Base-by-base conservation (phyloP, 1,140 invertebrate species). In the Pachypeltis micranthus region DNA sequence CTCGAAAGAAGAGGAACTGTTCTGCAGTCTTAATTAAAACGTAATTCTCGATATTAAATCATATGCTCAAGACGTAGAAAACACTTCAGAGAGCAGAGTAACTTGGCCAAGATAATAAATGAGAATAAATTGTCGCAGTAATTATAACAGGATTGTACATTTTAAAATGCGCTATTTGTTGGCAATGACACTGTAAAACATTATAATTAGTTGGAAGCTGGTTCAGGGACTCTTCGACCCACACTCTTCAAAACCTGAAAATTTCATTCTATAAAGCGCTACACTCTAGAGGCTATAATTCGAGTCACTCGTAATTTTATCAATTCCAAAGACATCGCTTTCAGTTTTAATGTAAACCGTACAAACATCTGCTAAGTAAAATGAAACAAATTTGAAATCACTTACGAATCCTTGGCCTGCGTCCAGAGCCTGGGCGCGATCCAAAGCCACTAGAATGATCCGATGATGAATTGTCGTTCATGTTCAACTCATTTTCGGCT, bases 401-500 rank as follows among this genome's bases (percentile, higher is more conserved):
- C 69, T 67, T 63, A 70, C 69, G 63, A 34, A 44, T 57, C 57
- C 67, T 67, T 23, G 70, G 69, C 62, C 68, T 67, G 60, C 65
- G 61, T 24, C 68, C 66, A 34, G 66, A 67, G 47, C 69, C 67
- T 29, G 65, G 66, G 44, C 68, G 55, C 7, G 69, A 69, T 61
- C 68, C 67, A 61, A 61, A 65, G 31, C 24, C 24, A 58, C 55
- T 62, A 2, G 44, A 26, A 3, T 21, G 39, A 7, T 64, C 63
- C n/a, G 27, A 1, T 3, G 44, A 28, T n/a, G 34, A 29, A 39
- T 14, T 26, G 21, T 60, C 59, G 10, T 23, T 25, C 12, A 14
- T 60, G 4, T 74, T 72, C 26, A 81, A 78, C 71, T 82, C 81
- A 72, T 83, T 84, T 76, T 85, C 84, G 31, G 79, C 81, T 69